phyloP scores from a whole-genome alignment of 2,888 invertebrate species.

The Exocentrus adspersus region DNA sequence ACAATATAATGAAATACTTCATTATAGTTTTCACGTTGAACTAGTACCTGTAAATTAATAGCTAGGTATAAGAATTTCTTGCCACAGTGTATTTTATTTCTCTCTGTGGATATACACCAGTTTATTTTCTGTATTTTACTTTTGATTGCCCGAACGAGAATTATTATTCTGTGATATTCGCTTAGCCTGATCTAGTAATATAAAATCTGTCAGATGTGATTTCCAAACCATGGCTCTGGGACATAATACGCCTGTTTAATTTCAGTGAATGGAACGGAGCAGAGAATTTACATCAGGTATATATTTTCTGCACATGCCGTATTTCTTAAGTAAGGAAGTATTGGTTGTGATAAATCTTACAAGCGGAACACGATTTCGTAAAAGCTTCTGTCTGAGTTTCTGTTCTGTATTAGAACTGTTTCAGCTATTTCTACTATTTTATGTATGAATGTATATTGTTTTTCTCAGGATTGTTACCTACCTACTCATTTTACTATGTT shows the following conservation, averaged over 20 bases:
- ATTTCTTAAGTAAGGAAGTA: neutral
- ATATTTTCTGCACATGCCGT: neutral
- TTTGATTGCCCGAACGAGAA: slow-evolving; percentile 3
- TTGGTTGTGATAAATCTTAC: neutral
- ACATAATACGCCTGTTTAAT: neutral
- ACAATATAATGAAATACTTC: too few relatives aligned
- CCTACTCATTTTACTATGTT: too few relatives aligned
- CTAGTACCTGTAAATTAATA: too few relatives aligned
- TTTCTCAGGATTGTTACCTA: too few relatives aligned
- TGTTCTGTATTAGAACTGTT: too few relatives aligned
- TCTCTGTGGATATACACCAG: neutral
- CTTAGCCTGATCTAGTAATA: neutral
- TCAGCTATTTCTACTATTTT: too few relatives aligned
- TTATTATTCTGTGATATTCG: neutral
- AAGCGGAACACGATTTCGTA: neutral
- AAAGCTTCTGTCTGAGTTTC: neutral
- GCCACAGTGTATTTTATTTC: neutral
- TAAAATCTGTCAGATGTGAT: slow-evolving; percentile 3
- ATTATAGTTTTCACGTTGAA: too few relatives aligned
- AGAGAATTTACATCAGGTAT: neutral
- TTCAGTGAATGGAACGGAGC: neutral
- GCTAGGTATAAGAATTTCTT: too few relatives aligned
- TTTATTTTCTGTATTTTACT: neutral
- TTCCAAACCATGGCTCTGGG: neutral
- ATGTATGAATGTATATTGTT: too few relatives aligned